These are phyloP conservation scores for Leptinotarsa texana DNA, from an alignment of 1,140 invertebrate species.

Conservation along the genomic window DNA sequence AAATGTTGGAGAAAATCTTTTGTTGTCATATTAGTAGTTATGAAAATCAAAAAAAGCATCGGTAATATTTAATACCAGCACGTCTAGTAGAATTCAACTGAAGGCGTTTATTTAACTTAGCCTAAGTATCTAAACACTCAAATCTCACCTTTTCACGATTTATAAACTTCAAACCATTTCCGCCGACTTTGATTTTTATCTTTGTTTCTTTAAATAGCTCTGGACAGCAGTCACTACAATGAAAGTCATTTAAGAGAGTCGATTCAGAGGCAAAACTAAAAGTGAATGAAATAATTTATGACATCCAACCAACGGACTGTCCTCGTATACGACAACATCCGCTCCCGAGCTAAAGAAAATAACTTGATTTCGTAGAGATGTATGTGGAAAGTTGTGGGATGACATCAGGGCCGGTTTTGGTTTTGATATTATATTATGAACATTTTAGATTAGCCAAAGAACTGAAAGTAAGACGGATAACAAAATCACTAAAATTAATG, in stretches of 20 bases:
- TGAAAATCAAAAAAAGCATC: no score
- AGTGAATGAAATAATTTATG: constrained; percentile 30
- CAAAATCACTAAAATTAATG: no score
- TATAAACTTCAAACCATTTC: not conserved
- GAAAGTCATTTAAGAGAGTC: constrained; percentile 1
- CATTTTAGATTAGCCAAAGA: no score
- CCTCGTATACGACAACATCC: constrained; percentile 29
- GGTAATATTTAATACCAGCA: no score
- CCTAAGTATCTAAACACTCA: no score
- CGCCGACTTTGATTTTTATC: not conserved
- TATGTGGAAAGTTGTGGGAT: constrained; percentile 28
- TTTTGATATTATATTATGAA: no score
- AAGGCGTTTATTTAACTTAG: no score
- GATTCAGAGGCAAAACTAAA: constrained; percentile 18
- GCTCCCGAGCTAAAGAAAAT: constrained; percentile 25
- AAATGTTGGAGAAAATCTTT: no score
- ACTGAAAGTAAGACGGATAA: no score
- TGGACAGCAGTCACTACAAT: constrained; percentile 9
- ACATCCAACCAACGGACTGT: constrained; percentile 16
- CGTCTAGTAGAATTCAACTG: no score
- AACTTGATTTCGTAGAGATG: constrained; percentile 26
- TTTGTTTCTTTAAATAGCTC: not conserved
- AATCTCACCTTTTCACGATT: no score
- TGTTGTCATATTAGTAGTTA: no score
- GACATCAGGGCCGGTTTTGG: not conserved